Percentiles rank a stretch among this genome's conserved stretches.
These are phyloP conservation scores for Sturnus vulgaris DNA, from an alignment of 2,113 vertebrate genomes.

Conservation along the genomic window DNA sequence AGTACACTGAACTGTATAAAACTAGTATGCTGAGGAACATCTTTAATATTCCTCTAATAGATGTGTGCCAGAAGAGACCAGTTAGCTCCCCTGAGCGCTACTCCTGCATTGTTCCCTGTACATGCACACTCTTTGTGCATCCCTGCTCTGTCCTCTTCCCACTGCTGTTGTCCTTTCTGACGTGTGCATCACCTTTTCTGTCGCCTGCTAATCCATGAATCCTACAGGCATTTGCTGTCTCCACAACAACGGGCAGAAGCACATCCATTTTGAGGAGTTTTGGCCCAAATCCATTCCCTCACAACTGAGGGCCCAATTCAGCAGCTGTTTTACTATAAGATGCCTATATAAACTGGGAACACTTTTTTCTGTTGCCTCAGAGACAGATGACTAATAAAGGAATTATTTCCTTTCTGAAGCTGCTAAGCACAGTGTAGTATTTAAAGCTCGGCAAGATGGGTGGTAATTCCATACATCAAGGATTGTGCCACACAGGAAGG, in stretches of 20 bases:
- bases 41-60: background rate
- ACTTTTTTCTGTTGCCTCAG: background rate
- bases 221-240: background rate
- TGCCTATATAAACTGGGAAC: background rate
- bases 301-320: background rate
- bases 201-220: background rate
- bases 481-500: background rate
- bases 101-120: background rate
- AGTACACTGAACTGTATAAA: background rate
- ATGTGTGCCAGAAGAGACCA: rapidly evolving
- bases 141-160: background rate
- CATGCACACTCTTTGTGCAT: too few species aligned
- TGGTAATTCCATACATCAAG: background rate
- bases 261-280: background rate
- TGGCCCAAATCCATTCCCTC: background rate
- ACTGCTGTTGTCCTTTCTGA: background rate
- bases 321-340: background rate
- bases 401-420: background rate
- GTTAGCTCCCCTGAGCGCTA: background rate
- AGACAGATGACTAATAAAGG: background rate
- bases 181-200: background rate
- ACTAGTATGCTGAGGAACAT: background rate
- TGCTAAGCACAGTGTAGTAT: background rate
- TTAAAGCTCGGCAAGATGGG: background rate
- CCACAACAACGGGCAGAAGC: background rate